Evolutionary conservation across 2,888 invertebrate genomes (phyloP), one percentile per base, ranked within the genome.

Genomic region (Cataglyphis livida): DNA sequence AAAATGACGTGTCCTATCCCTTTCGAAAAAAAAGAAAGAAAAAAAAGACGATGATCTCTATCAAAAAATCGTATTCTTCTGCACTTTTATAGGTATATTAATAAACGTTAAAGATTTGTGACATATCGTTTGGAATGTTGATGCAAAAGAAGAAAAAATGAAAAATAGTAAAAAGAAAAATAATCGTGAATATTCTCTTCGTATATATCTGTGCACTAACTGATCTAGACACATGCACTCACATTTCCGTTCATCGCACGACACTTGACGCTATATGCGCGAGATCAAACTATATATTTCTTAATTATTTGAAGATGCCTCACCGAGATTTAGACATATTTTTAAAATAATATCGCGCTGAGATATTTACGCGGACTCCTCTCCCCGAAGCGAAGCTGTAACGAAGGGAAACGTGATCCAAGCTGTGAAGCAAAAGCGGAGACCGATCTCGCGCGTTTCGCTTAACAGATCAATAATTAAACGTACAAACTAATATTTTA

Each of bases 401-500:
- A 76, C 54, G 38, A 51, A 76, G 38, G 35, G 28, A 54, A 65
- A 54, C 38, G 65, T 65, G 28, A 65, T 65, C 41, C 38, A 54
- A 65, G 12, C 64, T 51, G 75, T 25, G 35, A 54, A 64, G 54
- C 65, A 65, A 65, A 41, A 57, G 28, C 51, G 65, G 38, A 76
- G 76, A 54, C 38, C 35, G 38, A 38, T 76, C 65, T 64, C 75
- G 35, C 51, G 75, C 38, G 65, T 76, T 65, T 76, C 65, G 38
- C 65, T 76, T 76, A 28, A 76, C 65, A 76, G 54, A 76, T 76
- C 76, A 76, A 76, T 76, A 76, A 76, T 76, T 65, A 54, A 76
- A 76, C 54, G 76, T 76, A 76, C 76, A 76, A 76, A 76, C 15
- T 76, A 76, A 76, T 76, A 76, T 15, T 65, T 76, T 76, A 76